Conservation (phyloP, 2,113 vertebrate species). For the Scytalopus superciliaris region DNA sequence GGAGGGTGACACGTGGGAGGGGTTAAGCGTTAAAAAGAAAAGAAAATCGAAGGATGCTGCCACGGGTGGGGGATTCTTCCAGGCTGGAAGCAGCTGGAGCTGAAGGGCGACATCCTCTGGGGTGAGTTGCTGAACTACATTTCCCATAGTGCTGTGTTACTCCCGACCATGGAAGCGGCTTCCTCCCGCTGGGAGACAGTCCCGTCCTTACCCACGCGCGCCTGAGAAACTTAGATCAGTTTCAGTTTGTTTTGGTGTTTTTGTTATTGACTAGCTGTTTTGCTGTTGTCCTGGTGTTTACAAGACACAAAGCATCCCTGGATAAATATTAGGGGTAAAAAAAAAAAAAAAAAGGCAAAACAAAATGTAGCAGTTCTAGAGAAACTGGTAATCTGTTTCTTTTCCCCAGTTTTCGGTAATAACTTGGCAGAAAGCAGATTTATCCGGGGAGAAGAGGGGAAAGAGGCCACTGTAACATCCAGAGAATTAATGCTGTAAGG, state of each 20-base stretch:
- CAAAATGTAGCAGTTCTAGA: background rate
- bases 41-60: background rate
- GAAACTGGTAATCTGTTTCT: rapidly evolving
- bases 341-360: background rate
- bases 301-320: background rate
- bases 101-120: rapidly evolving
- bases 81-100: background rate
- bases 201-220: rapidly evolving
- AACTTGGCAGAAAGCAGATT: background rate
- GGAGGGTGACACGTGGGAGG: background rate
- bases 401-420: rapidly evolving
- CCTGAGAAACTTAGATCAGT: background rate
- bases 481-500: background rate
- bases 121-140: conserved; percentile 33
- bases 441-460: rapidly evolving
- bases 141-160: conserved; percentile 36
- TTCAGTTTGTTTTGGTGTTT: background rate
- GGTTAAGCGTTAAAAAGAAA: background rate
- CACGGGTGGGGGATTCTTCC: background rate
- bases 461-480: background rate
- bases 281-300: background rate
- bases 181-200: background rate
- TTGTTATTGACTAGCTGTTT: rapidly evolving
- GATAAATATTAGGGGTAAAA: background rate
- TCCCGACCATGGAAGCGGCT: background rate